Evolutionary conservation across 2,113 vertebrate species (phyloP).

Genomic region (Rhinoptilus africanus): DNA sequence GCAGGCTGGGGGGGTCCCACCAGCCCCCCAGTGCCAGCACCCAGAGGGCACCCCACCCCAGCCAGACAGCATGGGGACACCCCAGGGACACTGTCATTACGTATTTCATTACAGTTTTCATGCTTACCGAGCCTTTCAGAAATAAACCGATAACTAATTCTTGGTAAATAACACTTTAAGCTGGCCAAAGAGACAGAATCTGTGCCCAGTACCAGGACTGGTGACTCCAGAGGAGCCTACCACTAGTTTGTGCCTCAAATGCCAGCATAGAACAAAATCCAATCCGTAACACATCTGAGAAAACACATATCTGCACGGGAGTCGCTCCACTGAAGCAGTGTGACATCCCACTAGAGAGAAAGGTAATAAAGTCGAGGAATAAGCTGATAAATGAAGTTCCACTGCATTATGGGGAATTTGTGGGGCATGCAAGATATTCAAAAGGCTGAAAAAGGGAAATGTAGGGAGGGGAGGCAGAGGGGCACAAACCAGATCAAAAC

Average conservation of each 20-base stretch:
- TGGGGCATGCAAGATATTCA: background rate
- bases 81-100: background rate
- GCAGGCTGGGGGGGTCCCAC: too few species aligned
- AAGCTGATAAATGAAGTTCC: background rate
- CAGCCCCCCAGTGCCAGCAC: rapidly evolving
- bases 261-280: background rate
- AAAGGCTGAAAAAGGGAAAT: background rate
- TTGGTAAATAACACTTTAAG: background rate
- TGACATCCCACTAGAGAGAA: background rate
- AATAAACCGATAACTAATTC: background rate
- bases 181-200: background rate
- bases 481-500: background rate
- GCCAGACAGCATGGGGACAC: too few species aligned
- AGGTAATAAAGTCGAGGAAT: background rate
- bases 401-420: background rate
- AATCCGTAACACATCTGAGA: background rate
- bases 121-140: background rate
- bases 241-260: background rate
- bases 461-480: too few species aligned
- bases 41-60: background rate
- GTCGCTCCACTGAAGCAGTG: background rate
- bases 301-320: background rate
- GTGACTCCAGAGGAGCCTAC: background rate
- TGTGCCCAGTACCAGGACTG: background rate
- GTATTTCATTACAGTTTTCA: background rate